phyloP scores from a whole-genome alignment of 23 tunicate species.

The Ascidia mentula region DNA sequence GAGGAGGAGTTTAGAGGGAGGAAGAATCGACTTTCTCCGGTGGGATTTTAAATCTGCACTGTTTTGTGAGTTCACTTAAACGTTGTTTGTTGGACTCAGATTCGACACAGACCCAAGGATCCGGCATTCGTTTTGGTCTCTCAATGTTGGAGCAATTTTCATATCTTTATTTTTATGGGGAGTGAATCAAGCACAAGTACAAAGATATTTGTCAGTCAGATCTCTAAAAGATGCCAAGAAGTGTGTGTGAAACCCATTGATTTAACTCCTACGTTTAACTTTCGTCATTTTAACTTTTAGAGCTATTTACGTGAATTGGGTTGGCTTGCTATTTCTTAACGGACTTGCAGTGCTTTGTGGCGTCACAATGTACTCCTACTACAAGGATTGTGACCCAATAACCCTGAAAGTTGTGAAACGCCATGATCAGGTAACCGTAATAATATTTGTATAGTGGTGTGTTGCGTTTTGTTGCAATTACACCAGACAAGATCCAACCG shows the following conservation, averaged over 20 bases:
- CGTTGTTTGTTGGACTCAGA: neutral
- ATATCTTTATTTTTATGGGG: constrained; percentile 22
- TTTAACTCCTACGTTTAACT: too few relatives aligned
- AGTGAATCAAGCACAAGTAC: constrained; percentile 44
- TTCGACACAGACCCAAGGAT: constrained; percentile 35
- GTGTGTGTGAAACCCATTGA: neutral
- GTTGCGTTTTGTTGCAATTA: too few relatives aligned
- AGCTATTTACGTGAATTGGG: constrained; percentile 42
- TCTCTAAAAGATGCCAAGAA: constrained; percentile 31
- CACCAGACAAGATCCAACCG: too few relatives aligned
- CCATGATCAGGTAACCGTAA: constrained; percentile 54
- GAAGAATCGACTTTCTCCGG: constrained; percentile 60
- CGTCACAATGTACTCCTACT: constrained; percentile 49
- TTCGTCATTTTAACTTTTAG: neutral
- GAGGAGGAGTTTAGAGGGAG: constrained; percentile 37
- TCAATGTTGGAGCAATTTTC: constrained; percentile 22
- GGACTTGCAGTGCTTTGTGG: constrained; percentile 44
- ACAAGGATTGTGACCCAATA: constrained; percentile 57
- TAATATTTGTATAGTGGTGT: too few relatives aligned
- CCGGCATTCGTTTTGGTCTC: constrained; percentile 39
- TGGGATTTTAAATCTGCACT: constrained; percentile 4
- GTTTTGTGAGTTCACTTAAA: neutral
- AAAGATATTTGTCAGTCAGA: constrained; percentile 36
- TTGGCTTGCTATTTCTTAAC: constrained; percentile 51
- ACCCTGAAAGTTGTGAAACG: constrained; percentile 17